phyloP scores from a whole-genome alignment of 2,113 vertebrate genomes.

The Hippoglossus stenolepis region DNA sequence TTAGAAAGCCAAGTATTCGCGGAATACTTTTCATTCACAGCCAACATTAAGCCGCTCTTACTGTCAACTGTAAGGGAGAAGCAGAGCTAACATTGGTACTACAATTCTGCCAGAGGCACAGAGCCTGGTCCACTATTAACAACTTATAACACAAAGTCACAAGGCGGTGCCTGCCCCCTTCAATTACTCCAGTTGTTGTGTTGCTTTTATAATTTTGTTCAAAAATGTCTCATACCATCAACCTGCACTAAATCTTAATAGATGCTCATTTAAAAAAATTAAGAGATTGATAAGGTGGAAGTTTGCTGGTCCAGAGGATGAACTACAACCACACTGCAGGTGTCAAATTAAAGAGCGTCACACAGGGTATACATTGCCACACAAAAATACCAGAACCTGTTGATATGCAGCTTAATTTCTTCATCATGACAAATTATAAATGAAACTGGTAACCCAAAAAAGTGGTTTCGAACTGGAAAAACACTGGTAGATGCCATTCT shows the following conservation, averaged over 20 bases:
- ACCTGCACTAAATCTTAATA: constrained; percentile 68
- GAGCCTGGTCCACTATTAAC: constrained; percentile 13
- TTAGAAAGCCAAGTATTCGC: neutral
- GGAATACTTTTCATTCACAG: neutral
- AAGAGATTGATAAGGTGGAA: constrained; percentile 9
- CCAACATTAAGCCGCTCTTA: neutral
- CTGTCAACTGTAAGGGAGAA: constrained; percentile 3
- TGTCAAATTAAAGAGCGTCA: constrained; percentile 24
- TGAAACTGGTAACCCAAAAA: constrained; percentile 14
- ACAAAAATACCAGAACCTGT: constrained; percentile 28
- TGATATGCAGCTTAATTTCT: constrained; percentile 15
- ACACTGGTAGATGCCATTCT: constrained; percentile 28
- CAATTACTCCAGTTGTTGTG: constrained; percentile 20
- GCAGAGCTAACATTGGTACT: neutral
- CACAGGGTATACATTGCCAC: constrained; percentile 34
- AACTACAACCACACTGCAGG: constrained; percentile 18
- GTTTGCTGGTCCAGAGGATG: constrained; percentile 25
- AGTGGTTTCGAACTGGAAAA: constrained; percentile 23
- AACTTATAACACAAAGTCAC: neutral
- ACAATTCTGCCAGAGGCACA: constrained; percentile 8
- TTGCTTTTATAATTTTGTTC: neutral
- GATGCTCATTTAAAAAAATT: constrained; percentile 29
- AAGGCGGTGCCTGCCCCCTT: constrained; percentile 52
- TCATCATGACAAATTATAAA: constrained; percentile 24
- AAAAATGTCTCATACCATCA: constrained; percentile 46